phyloP scores from a whole-genome alignment of 1,140 invertebrate genomes.

The Drosophila auraria region DNA sequence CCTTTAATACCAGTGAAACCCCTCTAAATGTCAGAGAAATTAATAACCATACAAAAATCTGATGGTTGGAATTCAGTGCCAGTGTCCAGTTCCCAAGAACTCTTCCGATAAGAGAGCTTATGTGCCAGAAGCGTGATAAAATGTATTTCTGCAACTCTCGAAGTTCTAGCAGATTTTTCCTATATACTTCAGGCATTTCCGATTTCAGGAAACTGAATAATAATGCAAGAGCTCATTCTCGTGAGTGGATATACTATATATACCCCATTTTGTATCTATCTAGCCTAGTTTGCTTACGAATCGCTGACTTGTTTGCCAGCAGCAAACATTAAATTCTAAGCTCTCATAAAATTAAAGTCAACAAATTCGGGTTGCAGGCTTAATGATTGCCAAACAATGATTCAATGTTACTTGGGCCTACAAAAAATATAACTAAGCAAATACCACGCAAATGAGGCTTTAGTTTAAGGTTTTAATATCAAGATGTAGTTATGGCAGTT shows the following conservation, averaged over 20 bases:
- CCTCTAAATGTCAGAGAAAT: not conserved
- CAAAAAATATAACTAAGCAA: constrained; percentile 3
- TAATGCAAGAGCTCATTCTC: not conserved
- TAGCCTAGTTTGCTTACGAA: constrained; percentile 29
- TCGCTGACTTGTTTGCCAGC: constrained; percentile 18
- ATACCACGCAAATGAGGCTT: not conserved
- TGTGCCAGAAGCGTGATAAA: constrained; percentile 10
- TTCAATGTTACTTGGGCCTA: constrained; percentile 17
- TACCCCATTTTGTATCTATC: constrained; percentile 1
- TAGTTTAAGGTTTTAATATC: not conserved
- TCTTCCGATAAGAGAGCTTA: constrained; percentile 10
- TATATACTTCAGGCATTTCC: not conserved
- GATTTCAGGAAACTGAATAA: too few relatives aligned
- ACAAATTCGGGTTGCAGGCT: constrained; percentile 23
- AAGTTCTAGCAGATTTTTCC: not conserved
- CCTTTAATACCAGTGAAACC: constrained; percentile 3
- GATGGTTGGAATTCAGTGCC: constrained; percentile 8
- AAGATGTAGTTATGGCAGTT: not conserved
- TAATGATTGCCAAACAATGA: constrained; percentile 38
- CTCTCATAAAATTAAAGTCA: constrained; percentile 32
- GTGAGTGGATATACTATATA: not conserved
- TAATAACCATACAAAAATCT: not conserved
- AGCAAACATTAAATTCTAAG: constrained; percentile 35
- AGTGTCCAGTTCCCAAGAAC: constrained; percentile 6
- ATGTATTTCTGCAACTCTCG: constrained; percentile 1